Percentiles rank a stretch among this genome's conserved stretches.
These are phyloP conservation scores for Noctua janthina DNA, from an alignment of 2,888 invertebrate species.

Conservation along the genomic window DNA sequence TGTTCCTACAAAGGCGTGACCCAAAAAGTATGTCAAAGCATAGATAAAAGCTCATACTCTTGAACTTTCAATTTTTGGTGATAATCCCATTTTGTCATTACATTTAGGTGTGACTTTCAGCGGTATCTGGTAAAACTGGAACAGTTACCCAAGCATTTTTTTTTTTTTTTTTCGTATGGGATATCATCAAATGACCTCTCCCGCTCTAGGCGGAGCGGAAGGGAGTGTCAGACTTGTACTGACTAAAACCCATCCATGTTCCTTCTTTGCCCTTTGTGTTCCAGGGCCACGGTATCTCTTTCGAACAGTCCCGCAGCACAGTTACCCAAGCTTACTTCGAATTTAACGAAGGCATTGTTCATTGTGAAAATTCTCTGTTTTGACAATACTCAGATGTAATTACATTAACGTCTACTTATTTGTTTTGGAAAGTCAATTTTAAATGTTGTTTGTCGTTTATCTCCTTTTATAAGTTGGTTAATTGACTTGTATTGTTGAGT, in stretches of 20 bases:
- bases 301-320: too few relatives aligned
- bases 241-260: too few relatives aligned
- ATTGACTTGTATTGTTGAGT: slow-evolving; percentile 35
- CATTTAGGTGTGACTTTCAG: background rate
- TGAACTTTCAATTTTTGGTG: background rate
- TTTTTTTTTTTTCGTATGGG: too few relatives aligned
- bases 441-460: slow-evolving; percentile 37
- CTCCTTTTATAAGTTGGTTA: slow-evolving; percentile 17
- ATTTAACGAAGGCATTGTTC: slow-evolving; percentile 25
- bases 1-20: background rate
- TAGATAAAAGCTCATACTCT: background rate
- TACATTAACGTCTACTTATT: slow-evolving; percentile 19
- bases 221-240: too few relatives aligned
- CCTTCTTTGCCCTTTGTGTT: too few relatives aligned
- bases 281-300: too few relatives aligned
- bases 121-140: background rate
- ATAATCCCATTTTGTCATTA: background rate
- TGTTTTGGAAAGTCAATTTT: slow-evolving; percentile 29
- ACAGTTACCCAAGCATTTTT: background rate
- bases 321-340: slow-evolving; percentile 9
- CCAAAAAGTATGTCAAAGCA: background rate
- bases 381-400: slow-evolving; percentile 18
- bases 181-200: too few relatives aligned
- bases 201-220: too few relatives aligned
- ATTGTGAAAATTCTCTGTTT: slow-evolving; percentile 12